Base-by-base conservation (phyloP, 1,140 invertebrate genomes). In the Halyomorpha halys region DNA sequence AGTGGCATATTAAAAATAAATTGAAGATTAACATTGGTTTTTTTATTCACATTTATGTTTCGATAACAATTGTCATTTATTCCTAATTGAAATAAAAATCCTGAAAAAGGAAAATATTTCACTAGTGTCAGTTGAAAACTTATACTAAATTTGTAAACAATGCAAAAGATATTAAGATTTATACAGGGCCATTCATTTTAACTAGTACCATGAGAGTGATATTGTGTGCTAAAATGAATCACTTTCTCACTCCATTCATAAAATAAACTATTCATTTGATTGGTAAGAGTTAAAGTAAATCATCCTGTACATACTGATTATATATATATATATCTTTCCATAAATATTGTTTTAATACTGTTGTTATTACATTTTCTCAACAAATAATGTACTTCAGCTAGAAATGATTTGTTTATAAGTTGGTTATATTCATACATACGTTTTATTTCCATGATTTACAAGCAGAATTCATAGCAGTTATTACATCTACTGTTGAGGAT, bases 11-110 rank as follows among this genome's bases (percentile, higher is more conserved):
- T 39, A 13, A 39, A 39, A 39, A 39, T 39, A 39, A 56, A 56
- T 23, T 56, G 23, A 56, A 21, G 19, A 23, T 56, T 23, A 56
- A 56, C 53, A 56, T 56, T 23, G 3, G 4, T 56, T 56, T 21
- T 56, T 56, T 56, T 56, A 56, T 56, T 56, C 53, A 56, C 53
- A 56, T 56, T 56, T 25, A 56, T 23, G 53, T 56, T 56, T 56
- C 27, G 19, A 56, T 56, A 56, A 56, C 53, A 56, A 56, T 23
- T 21, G 53, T 56, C 53, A 56, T 23, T 56, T 49, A 25, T 23
- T 23, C 53, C 34, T 23, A 56, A 56, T 23, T 23, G 18, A 56
- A 56, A 56, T 56, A 56, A 56, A 23, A 23, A 25, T 56, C 23
- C 23, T 56, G 53, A 56, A 56, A n/a, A 56, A 56, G 23, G 21